Conservation (phyloP, 2,888 invertebrate genomes). For the Dromius quadrimaculatus region DNA sequence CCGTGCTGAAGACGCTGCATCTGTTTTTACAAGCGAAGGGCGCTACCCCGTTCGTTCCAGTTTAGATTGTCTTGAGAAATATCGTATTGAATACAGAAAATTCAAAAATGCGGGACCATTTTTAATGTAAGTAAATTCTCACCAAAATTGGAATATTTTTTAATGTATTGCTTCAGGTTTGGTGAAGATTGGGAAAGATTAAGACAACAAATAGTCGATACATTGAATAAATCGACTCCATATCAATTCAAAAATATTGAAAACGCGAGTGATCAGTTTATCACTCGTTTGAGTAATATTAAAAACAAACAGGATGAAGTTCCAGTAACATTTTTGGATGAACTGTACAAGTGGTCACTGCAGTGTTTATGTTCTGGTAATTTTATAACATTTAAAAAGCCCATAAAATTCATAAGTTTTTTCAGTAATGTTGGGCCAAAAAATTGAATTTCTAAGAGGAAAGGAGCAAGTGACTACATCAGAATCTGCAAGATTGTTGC, state of each 20-base stretch:
- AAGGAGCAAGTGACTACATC: constrained; percentile 67
- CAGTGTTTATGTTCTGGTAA: constrained; percentile 71
- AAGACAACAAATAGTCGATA: constrained; percentile 67
- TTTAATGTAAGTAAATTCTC: constrained; percentile 68
- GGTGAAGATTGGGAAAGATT: constrained; percentile 73
- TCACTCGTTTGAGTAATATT: constrained; percentile 68
- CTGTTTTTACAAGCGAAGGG: constrained; percentile 74
- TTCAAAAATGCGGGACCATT: constrained; percentile 71
- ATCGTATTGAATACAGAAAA: constrained; percentile 71
- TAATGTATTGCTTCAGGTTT: constrained; percentile 64
- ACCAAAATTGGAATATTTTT: neutral
- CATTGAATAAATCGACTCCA: constrained; percentile 65
- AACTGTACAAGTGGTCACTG: constrained; percentile 77
- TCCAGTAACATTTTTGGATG: constrained; percentile 69
- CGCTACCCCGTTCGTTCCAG: constrained; percentile 72
- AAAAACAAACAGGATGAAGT: constrained; percentile 76
- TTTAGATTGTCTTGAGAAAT: constrained; percentile 75
- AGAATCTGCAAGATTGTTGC: constrained; percentile 72
- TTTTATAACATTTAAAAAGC: neutral
- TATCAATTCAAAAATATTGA: constrained; percentile 65
- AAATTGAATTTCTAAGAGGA: constrained; percentile 72
- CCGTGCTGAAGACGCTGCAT: constrained; percentile 75
- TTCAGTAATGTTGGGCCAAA: constrained; percentile 70
- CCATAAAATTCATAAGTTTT: constrained; percentile 4
- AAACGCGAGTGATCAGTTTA: constrained; percentile 64